Conservation (phyloP, 2,888 invertebrate species). For the Philereme transversata region DNA sequence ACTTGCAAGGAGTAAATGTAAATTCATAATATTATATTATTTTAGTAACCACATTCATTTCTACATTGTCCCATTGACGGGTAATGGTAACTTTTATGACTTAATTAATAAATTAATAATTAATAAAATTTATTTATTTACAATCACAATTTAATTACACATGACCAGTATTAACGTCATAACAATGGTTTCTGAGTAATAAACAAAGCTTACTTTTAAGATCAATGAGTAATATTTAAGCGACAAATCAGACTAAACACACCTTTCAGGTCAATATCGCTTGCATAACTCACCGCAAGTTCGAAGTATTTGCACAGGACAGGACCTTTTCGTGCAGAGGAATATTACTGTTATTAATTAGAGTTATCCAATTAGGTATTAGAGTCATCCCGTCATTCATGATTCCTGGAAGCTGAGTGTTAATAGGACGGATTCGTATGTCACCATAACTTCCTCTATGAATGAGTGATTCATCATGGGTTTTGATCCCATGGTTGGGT, state of each 20-base stretch:
- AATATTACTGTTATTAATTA: conserved; percentile 32
- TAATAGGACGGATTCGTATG: conserved; percentile 42
- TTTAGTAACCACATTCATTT: too few species aligned
- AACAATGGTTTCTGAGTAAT: conserved; percentile 17
- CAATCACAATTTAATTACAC: conserved; percentile 7
- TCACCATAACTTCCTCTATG: conserved; percentile 59
- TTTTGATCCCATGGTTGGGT: conserved; percentile 34
- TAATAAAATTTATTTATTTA: conserved; percentile 3
- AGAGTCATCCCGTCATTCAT: conserved; percentile 61
- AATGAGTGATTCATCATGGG: conserved; percentile 51
- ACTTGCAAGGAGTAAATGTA: too few species aligned
- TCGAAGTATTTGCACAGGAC: conserved; percentile 16
- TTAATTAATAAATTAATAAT: background rate
- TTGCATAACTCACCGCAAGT: conserved; percentile 8
- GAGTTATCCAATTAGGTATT: conserved; percentile 31
- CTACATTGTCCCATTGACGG: too few species aligned
- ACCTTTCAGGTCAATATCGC: conserved; percentile 22
- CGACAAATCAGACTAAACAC: conserved; percentile 5
- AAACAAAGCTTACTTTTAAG: conserved; percentile 5
- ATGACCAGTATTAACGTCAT: conserved; percentile 14
- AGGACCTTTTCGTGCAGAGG: conserved; percentile 19
- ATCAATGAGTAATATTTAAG: conserved; percentile 24
- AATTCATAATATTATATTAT: too few species aligned
- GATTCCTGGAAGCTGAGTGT: conserved; percentile 60
- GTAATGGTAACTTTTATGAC: too few species aligned